Conservation (phyloP, 2,888 invertebrate species). For the Calameuta filiformis region DNA sequence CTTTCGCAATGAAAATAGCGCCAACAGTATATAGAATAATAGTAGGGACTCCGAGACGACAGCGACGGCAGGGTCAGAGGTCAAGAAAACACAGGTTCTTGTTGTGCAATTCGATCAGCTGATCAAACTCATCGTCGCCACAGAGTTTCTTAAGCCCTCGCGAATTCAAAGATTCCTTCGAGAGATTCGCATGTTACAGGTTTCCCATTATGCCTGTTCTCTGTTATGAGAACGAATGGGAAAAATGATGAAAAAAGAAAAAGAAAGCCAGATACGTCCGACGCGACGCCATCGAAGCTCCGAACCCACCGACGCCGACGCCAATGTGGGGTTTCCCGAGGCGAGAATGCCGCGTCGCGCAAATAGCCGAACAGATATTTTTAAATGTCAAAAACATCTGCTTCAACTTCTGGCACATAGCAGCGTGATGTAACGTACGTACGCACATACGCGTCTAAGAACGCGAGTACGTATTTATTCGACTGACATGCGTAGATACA, state of each 20-base stretch:
- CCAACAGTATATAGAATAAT: background rate
- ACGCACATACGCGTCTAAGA: background rate
- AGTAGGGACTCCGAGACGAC: background rate
- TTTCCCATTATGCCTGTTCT: background rate
- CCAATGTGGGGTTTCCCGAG: constrained; percentile 42
- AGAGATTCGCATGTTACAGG: background rate
- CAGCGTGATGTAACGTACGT: constrained; percentile 46
- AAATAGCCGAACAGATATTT: constrained; percentile 55
- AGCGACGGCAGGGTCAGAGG: background rate
- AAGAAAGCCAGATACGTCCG: background rate
- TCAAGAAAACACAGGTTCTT: background rate
- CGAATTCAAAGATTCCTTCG: background rate
- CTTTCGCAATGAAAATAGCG: background rate
- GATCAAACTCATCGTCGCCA: background rate
- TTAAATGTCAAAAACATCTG: constrained; percentile 56
- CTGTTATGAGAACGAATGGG: background rate
- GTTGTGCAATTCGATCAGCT: background rate
- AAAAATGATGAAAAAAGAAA: background rate
- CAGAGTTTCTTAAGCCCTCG: background rate
- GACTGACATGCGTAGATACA: background rate
- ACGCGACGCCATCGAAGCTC: background rate
- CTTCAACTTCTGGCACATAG: constrained; percentile 25
- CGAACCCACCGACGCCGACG: constrained; percentile 27
- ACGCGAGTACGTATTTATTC: background rate
- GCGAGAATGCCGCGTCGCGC: constrained; percentile 47